Evolutionary conservation across 2,113 vertebrate species (phyloP), one percentile per base, ranked within the genome.

Genomic region (Rostratula benghalensis): DNA sequence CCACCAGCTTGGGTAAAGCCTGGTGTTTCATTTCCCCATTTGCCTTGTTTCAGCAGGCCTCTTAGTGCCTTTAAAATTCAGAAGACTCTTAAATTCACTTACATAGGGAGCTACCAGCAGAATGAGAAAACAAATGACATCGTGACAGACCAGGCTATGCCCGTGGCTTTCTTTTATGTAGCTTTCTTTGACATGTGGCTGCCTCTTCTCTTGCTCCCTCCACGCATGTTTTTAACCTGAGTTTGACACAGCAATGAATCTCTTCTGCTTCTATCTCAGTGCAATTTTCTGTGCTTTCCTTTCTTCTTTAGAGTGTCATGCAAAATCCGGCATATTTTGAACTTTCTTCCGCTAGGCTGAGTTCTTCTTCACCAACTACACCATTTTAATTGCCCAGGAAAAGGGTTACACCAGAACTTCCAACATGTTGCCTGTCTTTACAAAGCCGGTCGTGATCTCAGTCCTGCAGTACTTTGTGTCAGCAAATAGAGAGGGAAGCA

Each of bases 1-100:
- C 65, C 6, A 0, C 31, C 31, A 65, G 65, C 43, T 28, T 0
- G 2, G 57, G 50, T 84, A 76, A 82, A 89, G 70, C 69, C 74
- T 92, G 35, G 16, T 76, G 61, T 94, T 95, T 94, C 83, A 11
- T 95, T 95, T 96, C 91, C 61, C 69, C 59, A 69, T 94, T 96
- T 91, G 65, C 48, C 31, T 76, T 23, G 67, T 94, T 83, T 89
- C 22, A 65, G 74, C 56, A 73, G 1, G 22, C 63, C 39, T 39
- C 39, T 39, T 39, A 39, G 9, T 11, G 39, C 11, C 39, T 39
- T 39, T 39, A 39, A 11, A 39, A 39, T 39, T 39, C 39, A 39
- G 39, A 39, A 39, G 39, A 39, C 39, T 39, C 39, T 39, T 39
- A 39, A 39, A 39, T 39, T 39, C 39, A 39, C 39, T 39, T 39